phyloP scores from a whole-genome alignment of 2,113 vertebrate genomes.

The Tauraco erythrolophus region DNA sequence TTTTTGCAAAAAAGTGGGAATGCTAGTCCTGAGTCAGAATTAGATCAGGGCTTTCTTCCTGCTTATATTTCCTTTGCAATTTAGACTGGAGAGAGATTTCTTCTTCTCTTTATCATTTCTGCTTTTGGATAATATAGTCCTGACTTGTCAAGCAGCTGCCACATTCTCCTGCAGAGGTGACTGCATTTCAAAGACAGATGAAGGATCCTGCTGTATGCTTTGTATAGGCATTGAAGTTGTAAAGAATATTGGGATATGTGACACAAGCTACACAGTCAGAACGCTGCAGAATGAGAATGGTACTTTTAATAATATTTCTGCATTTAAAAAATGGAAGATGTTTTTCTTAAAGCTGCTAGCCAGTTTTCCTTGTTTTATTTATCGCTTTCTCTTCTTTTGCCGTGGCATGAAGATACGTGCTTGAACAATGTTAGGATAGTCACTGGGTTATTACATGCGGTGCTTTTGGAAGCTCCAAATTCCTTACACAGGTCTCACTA shows the following conservation, averaged over 20 bases:
- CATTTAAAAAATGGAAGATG: neutral
- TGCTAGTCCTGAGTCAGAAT: neutral
- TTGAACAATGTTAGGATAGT: neutral
- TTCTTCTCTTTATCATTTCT: conserved; percentile 7
- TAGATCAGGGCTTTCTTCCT: conserved; percentile 6
- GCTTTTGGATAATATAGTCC: neutral
- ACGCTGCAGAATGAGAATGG: neutral
- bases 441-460: neutral
- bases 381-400: neutral
- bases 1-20: neutral
- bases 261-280: neutral
- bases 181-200: conserved; percentile 40
- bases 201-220: conserved; percentile 1
- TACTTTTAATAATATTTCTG: neutral
- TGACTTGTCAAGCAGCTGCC: conserved; percentile 4
- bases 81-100: neutral
- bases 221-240: neutral
- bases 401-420: neutral
- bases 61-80: neutral
- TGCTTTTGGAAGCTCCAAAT: neutral
- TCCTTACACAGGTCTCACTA: neutral
- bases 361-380: neutral
- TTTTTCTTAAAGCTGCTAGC: neutral
- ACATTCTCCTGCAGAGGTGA: conserved; percentile 28
- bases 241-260: neutral